phyloP scores from a whole-genome alignment of 2,888 invertebrate genomes.

The Laspeyria flexula region DNA sequence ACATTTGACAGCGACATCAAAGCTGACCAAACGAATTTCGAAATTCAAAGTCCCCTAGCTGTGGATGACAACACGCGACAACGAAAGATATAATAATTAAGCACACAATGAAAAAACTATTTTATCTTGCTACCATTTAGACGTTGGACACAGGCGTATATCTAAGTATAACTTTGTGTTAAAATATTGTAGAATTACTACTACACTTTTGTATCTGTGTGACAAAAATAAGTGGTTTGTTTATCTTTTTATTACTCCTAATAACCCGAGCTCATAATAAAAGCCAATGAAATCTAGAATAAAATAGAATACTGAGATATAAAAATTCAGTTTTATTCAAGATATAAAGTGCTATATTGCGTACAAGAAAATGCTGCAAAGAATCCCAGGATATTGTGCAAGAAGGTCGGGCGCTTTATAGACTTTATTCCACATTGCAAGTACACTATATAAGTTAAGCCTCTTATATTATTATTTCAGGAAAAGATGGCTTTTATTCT shows the following conservation, averaged over 20 bases:
- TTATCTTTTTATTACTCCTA: not conserved
- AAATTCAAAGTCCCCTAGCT: too few species aligned
- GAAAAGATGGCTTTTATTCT: constrained; percentile 25
- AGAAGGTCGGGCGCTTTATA: constrained; percentile 25
- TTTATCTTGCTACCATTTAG: too few species aligned
- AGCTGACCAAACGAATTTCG: too few species aligned
- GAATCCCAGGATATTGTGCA: constrained; percentile 23
- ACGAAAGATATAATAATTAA: too few species aligned
- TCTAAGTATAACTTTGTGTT: too few species aligned
- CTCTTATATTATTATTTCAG: constrained; percentile 39
- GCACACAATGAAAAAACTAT: too few species aligned
- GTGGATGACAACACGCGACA: too few species aligned
- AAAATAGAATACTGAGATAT: constrained; percentile 17
- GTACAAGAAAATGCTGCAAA: constrained; percentile 26
- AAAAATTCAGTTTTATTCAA: constrained; percentile 26
- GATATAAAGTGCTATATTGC: constrained; percentile 39
- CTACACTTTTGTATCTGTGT: too few species aligned
- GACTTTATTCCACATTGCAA: constrained; percentile 26
- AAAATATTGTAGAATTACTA: too few species aligned
- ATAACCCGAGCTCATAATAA: not conserved
- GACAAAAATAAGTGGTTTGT: too few species aligned
- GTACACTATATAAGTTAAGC: constrained; percentile 38
- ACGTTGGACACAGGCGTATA: too few species aligned
- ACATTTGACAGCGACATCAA: too few species aligned
- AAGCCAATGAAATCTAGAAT: not conserved